Conservation (phyloP, 2,888 invertebrate species). For the Plebejus argus region DNA sequence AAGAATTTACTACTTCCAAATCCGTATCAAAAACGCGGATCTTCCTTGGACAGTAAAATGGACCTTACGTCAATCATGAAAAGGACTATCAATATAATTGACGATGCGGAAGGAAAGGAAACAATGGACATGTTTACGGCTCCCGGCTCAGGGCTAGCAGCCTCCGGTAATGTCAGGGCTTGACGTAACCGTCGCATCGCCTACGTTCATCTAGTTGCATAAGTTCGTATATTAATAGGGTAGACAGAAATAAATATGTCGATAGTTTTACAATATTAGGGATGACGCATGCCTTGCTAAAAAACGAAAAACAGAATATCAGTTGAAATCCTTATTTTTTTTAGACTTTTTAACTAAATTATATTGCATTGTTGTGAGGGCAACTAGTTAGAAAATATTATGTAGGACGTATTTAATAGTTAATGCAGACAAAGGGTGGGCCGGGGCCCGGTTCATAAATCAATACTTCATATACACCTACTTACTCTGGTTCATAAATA, state of each 20-base stretch:
- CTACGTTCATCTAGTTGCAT: background rate
- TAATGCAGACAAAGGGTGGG: too few relatives aligned
- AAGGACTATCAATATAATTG: conserved; percentile 30
- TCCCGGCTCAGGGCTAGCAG: conserved; percentile 70
- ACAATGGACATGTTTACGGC: conserved; percentile 57
- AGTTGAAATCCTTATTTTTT: too few relatives aligned
- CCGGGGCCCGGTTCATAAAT: too few relatives aligned
- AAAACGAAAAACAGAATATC: too few relatives aligned
- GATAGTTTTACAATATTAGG: background rate
- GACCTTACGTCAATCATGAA: background rate
- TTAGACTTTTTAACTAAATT: too few relatives aligned
- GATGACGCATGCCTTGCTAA: background rate
- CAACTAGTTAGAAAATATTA: background rate
- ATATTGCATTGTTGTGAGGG: background rate
- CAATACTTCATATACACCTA: too few relatives aligned
- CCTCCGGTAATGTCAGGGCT: conserved; percentile 58
- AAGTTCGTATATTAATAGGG: background rate
- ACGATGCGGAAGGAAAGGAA: conserved; percentile 42
- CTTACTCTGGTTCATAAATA: too few relatives aligned
- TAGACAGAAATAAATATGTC: conserved; percentile 19
- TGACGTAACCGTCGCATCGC: conserved; percentile 48
- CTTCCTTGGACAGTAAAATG: background rate
- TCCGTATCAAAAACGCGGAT: background rate
- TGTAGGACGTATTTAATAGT: background rate
- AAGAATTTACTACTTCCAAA: background rate